Evolutionary conservation across 1,140 invertebrate genomes (phyloP), one percentile per base, ranked within the genome.

Genomic region (Scaptomyza hsui): DNA sequence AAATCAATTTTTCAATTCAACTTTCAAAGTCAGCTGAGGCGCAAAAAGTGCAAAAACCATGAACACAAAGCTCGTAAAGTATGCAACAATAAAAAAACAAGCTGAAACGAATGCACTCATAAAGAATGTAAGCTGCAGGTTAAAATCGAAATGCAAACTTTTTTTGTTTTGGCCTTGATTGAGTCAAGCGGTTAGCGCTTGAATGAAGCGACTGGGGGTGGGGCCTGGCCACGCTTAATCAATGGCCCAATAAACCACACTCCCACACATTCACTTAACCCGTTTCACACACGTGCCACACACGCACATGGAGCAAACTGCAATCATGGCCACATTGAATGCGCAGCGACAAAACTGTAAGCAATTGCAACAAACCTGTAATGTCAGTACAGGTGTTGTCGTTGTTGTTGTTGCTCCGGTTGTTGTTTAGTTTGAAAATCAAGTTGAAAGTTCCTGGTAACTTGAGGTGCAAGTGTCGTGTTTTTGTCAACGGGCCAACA

Each of bases 391-490:
- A 15, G 37, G 29, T 52, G 6, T 1, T 39, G 53, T 16, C 42
- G 53, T 26, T 55, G 45, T 61, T 53, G 61, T 21, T 45, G 53
- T 48, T 49, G 49, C 45, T 44, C 18, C 19, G n/a, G 29, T 59
- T 64, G 41, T 13, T 53, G 37, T 10, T 52, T 21, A 29, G 63
- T 49, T 72, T 42, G 42, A 59, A 86, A 86, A 86, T 89, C 82
- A 89, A 86, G 82, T 86, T 86, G 77, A 82, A 88, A 86, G 77
- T 88, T 85, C 63, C 78, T 75, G 70, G 67, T 71, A 86, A 88
- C 82, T 86, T 88, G 78, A 86, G 82, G 83, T 86, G 82, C 83
- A 75, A 86, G 82, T 86, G 82, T 86, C 82, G 82, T 86, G 82
- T 88, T 88, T 82, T 86, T 88, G 83, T 86, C 82, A 88, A 82